These are phyloP conservation scores for Nomada hirtipes DNA, from an alignment of 2,888 invertebrate genomes.

Conservation along the genomic window DNA sequence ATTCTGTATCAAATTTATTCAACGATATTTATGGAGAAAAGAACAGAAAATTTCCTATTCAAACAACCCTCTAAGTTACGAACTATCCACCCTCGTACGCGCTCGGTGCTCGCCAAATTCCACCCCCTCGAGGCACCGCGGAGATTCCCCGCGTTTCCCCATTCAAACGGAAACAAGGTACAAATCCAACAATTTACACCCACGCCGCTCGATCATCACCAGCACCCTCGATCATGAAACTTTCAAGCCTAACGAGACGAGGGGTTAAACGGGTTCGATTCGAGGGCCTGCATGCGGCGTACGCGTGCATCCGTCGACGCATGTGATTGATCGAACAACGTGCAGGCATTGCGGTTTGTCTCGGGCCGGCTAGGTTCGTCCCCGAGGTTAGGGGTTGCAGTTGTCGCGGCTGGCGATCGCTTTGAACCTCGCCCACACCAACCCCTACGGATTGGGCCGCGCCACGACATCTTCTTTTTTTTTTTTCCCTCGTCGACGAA, in stretches of 20 bases:
- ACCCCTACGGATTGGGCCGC: background rate
- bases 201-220: constrained; percentile 5
- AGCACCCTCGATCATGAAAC: constrained; percentile 26
- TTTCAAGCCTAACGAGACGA: constrained; percentile 32
- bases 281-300: constrained; percentile 22
- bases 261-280: constrained; percentile 48
- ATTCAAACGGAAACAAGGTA: background rate
- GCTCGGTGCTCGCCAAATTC: no score
- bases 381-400: constrained; percentile 50
- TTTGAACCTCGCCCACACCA: constrained; percentile 43
- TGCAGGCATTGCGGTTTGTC: constrained; percentile 65
- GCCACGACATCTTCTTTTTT: constrained; percentile 23
- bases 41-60: no score
- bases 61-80: no score
- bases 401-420: constrained; percentile 53
- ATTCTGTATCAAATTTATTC: no score
- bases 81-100: no score
- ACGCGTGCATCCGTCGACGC: constrained; percentile 49
- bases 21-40: no score
- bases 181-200: background rate
- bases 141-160: background rate
- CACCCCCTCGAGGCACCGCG: no score
- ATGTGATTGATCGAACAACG: constrained; percentile 69
- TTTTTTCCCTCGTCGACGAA: constrained; percentile 54
- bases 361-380: constrained; percentile 41